phyloP scores from a whole-genome alignment of 2,888 invertebrate genomes.

The Phrixothrix hirtus region DNA sequence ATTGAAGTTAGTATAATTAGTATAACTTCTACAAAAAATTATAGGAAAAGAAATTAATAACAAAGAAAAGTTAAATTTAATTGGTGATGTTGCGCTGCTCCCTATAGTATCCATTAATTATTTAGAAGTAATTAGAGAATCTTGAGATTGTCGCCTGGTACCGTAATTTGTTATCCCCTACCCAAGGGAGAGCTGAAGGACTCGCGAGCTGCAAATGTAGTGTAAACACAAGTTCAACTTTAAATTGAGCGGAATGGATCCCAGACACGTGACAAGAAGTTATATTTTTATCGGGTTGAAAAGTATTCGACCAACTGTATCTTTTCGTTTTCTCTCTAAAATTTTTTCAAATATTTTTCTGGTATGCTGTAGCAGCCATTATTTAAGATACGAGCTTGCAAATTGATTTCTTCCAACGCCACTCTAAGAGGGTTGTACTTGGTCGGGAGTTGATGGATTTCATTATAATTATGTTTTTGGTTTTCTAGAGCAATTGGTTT shows the following conservation, averaged over 20 bases:
- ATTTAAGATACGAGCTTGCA: conserved; percentile 55
- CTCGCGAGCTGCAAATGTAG: conserved; percentile 48
- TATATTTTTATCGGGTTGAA: conserved; percentile 52
- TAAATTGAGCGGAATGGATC: conserved; percentile 55
- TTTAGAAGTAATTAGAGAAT: conserved; percentile 47
- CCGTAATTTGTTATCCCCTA: conserved; percentile 44
- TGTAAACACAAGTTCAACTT: conserved; percentile 54
- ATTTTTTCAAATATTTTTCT: conserved; percentile 34
- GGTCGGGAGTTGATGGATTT: conserved; percentile 52
- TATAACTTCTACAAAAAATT: too few relatives aligned
- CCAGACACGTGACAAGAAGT: conserved; percentile 54
- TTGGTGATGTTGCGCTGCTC: conserved; percentile 37
- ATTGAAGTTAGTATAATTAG: conserved; percentile 10
- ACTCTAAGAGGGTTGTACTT: conserved; percentile 31
- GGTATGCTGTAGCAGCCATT: conserved; percentile 47
- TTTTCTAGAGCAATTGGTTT: conserved; percentile 39
- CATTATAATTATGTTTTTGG: conserved; percentile 53
- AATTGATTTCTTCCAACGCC: conserved; percentile 47
- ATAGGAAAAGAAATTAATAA: conserved; percentile 20
- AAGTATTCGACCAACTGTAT: conserved; percentile 36
- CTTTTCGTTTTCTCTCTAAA: conserved; percentile 27
- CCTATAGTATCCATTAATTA: conserved; percentile 41
- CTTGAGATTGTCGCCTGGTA: conserved; percentile 40
- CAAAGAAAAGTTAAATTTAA: conserved; percentile 35
- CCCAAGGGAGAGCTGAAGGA: conserved; percentile 34